A percentile compares a stretch with the other conserved stretches of the same genome.
Evolutionary conservation across 2,113 vertebrate species (phyloP).

Genomic region (Petrocephalus zakoni): DNA sequence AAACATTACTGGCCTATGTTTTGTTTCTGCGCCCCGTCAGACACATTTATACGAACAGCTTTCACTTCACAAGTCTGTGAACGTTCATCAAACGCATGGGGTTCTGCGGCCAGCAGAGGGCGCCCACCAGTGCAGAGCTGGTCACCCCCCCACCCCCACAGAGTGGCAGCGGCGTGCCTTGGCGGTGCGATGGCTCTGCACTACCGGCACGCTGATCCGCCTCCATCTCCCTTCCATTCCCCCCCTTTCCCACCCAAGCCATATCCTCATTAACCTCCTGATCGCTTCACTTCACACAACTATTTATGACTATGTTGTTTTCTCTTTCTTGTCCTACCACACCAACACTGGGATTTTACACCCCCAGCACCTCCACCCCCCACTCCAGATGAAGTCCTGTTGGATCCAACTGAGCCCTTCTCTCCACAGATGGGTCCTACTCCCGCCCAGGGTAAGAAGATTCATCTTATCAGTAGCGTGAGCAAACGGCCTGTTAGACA

Average conservation of each 20-base stretch:
- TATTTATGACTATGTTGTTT: conserved; percentile 41
- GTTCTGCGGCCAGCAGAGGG: neutral
- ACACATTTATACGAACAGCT: neutral
- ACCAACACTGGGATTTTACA: conserved; percentile 35
- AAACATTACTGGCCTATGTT: neutral
- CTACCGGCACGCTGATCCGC: neutral
- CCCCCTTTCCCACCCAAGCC: neutral
- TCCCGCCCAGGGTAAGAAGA: conserved; percentile 40
- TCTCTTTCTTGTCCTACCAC: neutral
- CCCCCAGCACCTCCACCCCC: conserved; percentile 8
- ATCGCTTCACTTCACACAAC: conserved; percentile 15
- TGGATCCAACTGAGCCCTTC: conserved; percentile 58
- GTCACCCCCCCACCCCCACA: neutral
- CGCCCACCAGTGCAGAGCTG: neutral
- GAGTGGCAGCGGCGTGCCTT: conserved; percentile 1
- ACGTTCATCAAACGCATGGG: neutral
- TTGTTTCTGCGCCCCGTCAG: neutral
- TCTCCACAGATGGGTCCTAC: conserved; percentile 30
- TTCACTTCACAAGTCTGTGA: neutral
- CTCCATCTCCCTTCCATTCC: neutral
- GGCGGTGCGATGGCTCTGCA: too few species aligned
- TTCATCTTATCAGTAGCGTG: conserved; percentile 51
- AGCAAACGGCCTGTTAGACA: conserved; percentile 43
- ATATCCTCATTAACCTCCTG: neutral
- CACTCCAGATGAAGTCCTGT: conserved; percentile 42